Evolutionary conservation across 2,113 vertebrate species (phyloP).

Genomic region (Ctenodactylus gundi): DNA sequence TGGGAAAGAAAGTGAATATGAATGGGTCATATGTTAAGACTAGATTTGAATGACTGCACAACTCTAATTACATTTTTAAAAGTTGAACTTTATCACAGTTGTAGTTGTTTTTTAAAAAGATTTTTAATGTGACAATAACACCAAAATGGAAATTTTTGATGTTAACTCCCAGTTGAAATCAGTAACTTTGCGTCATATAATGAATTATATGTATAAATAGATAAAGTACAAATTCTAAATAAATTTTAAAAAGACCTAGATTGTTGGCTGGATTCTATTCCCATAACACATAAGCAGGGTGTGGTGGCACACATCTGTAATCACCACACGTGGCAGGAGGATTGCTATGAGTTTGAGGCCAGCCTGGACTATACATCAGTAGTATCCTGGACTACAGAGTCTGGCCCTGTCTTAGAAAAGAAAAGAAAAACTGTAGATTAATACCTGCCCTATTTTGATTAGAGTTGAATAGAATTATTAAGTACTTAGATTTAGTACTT

Average conservation of each 20-base stretch:
- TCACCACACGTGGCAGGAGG: too few relatives aligned
- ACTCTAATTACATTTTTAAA: slow-evolving; percentile 10
- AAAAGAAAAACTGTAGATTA: neutral
- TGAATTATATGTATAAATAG: neutral
- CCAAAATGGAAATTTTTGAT: too few relatives aligned
- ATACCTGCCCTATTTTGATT: neutral
- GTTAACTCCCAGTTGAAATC: slow-evolving; percentile 21
- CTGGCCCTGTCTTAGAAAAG: too few relatives aligned
- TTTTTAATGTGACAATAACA: neutral
- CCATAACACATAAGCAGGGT: too few relatives aligned
- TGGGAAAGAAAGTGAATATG: neutral
- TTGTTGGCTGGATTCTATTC: too few relatives aligned
- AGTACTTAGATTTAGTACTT: slow-evolving; percentile 20
- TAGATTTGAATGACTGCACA: neutral
- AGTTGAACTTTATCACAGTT: neutral
- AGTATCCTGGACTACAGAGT: too few relatives aligned
- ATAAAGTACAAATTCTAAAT: neutral
- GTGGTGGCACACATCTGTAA: too few relatives aligned
- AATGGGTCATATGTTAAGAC: neutral
- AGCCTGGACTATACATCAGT: too few relatives aligned
- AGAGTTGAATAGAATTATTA: slow-evolving; percentile 26
- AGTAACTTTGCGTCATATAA: neutral
- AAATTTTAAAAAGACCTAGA: too few relatives aligned
- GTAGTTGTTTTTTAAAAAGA: neutral
- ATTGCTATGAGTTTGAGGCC: too few relatives aligned